phyloP scores from a whole-genome alignment of 2,113 vertebrate species.

The Nettapus auritus region DNA sequence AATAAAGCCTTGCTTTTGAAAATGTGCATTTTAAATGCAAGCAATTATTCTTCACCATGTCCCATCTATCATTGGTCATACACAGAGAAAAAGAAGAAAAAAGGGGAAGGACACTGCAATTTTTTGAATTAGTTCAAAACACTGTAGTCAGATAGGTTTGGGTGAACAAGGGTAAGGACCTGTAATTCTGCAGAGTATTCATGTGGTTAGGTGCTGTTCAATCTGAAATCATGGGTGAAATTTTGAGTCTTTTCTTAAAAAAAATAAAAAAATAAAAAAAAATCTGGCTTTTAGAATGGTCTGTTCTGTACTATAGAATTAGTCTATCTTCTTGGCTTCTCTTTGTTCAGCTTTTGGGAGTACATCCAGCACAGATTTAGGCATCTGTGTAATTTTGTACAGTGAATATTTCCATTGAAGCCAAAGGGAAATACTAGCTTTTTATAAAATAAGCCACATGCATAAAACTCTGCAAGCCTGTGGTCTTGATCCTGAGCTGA shows the following conservation, averaged over 20 bases:
- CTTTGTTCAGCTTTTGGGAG: constrained; percentile 27
- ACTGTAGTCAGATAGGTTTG: background rate
- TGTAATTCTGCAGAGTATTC: background rate
- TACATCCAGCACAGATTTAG: background rate
- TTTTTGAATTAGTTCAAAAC: background rate
- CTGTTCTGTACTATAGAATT: background rate
- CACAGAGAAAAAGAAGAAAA: background rate
- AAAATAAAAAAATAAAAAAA: too few relatives aligned
- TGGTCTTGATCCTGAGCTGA: background rate
- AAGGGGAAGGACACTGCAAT: background rate
- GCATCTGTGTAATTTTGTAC: background rate
- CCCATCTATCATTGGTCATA: background rate
- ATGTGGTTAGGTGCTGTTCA: background rate
- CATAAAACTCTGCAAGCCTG: background rate
- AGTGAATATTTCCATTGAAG: background rate
- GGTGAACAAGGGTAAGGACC: background rate
- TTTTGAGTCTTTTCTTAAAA: background rate
- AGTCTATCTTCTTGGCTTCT: background rate
- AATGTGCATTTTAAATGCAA: background rate
- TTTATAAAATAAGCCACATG: background rate
- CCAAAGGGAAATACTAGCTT: background rate
- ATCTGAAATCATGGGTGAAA: background rate
- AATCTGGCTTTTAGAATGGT: background rate
- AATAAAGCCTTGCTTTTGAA: constrained; percentile 28
- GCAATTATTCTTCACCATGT: background rate